These are phyloP conservation scores for Platichthys stellatus DNA, from an alignment of 2,113 vertebrate genomes.

Conservation along the genomic window DNA sequence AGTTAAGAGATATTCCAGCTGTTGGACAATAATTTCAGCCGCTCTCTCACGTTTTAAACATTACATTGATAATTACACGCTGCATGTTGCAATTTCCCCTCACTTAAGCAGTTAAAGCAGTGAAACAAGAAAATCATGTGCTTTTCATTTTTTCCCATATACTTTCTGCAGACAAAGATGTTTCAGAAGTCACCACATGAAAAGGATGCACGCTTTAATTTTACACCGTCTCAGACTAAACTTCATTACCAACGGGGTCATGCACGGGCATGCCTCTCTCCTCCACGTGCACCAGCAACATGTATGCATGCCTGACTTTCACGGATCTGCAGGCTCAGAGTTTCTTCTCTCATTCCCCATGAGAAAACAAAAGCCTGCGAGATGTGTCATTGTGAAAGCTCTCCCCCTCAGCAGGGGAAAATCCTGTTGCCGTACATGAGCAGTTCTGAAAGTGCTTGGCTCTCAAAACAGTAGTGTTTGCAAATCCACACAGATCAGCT, in stretches of 20 bases:
- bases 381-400: slow-evolving; percentile 64
- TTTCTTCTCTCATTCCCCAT: slow-evolving; percentile 16
- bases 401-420: slow-evolving; percentile 44
- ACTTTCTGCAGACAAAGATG: background rate
- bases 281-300: slow-evolving; percentile 35
- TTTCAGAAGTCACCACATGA: slow-evolving; percentile 21
- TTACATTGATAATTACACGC: background rate
- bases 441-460: slow-evolving; percentile 56
- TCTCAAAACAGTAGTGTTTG: slow-evolving; percentile 55
- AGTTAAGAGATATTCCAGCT: too few relatives aligned
- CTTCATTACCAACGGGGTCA: slow-evolving; percentile 3
- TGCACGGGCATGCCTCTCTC: slow-evolving; percentile 3
- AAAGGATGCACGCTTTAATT: slow-evolving; percentile 6
- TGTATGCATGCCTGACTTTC: slow-evolving; percentile 3
- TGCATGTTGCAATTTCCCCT: background rate
- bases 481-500: slow-evolving; percentile 67
- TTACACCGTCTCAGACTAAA: background rate
- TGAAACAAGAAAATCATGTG: background rate
- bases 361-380: slow-evolving; percentile 5
- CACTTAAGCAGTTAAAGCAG: background rate
- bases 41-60: background rate
- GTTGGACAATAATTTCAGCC: background rate
- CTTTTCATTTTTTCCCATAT: background rate
- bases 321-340: background rate
- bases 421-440: slow-evolving; percentile 51